A percentile compares a stretch with the other conserved stretches of the same genome.
Evolutionary conservation across 2,888 invertebrate genomes (phyloP).

Genomic region (Trissolcus brochymenae): DNA sequence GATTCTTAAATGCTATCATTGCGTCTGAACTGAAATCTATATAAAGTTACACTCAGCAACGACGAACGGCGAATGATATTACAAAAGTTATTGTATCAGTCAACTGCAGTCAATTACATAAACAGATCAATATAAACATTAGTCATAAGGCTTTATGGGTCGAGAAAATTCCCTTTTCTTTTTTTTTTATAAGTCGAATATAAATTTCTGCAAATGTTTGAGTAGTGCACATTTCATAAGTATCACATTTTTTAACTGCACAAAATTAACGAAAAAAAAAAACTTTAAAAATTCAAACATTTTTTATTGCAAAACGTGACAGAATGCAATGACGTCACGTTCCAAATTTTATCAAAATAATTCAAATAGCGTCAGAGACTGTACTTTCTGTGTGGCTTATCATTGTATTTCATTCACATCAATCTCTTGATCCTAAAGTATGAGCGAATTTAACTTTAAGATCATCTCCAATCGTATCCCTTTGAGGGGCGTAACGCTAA

Average conservation of each 20-base stretch:
- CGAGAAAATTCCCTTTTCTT: too few species aligned
- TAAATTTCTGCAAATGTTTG: too few species aligned
- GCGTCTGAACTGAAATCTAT: too few species aligned
- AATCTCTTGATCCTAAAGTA: constrained; percentile 1
- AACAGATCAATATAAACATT: constrained; percentile 1
- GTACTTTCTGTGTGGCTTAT: background rate
- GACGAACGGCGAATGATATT: too few species aligned
- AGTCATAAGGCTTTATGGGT: background rate
- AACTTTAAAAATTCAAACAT: background rate
- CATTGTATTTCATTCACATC: constrained; percentile 6
- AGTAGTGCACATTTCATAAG: too few species aligned
- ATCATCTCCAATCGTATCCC: background rate
- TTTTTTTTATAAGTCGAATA: too few species aligned
- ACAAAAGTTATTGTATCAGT: constrained; percentile 1
- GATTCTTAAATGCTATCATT: too few species aligned
- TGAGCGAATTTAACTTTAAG: background rate
- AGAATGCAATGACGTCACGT: background rate
- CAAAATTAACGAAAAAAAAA: background rate
- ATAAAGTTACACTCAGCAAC: too few species aligned
- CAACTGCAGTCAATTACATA: constrained; percentile 12
- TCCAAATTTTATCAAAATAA: background rate
- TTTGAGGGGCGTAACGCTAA: constrained; percentile 14
- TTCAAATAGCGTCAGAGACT: background rate
- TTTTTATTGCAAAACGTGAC: too few species aligned
- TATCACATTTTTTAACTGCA: background rate